These are phyloP conservation scores for Nymphicus hollandicus DNA, from an alignment of 2,113 vertebrate species.

Conservation along the genomic window DNA sequence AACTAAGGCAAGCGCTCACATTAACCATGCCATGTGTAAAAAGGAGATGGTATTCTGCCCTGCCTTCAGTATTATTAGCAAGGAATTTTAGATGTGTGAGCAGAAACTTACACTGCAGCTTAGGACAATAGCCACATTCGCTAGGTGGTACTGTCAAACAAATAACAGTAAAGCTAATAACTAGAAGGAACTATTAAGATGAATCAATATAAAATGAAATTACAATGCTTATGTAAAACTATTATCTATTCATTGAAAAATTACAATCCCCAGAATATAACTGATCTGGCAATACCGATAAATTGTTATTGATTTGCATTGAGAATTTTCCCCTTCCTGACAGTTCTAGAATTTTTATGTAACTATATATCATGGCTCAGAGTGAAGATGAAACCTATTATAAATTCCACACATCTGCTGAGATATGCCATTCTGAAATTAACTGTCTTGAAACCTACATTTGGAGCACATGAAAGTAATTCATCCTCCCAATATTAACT, in stretches of 20 bases:
- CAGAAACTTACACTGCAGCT: neutral
- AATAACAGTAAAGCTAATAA: neutral
- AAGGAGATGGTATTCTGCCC: neutral
- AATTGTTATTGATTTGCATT: conserved; percentile 73
- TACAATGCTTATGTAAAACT: conserved; percentile 44
- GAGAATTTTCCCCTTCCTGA: conserved; percentile 32
- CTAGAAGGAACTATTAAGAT: conserved; percentile 6
- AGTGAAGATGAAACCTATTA: conserved; percentile 43
- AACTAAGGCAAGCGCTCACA: neutral
- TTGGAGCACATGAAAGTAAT: conserved; percentile 20
- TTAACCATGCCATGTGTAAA: neutral
- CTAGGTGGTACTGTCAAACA: conserved; percentile 33
- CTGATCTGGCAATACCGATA: conserved; percentile 46
- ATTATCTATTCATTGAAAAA: conserved; percentile 66
- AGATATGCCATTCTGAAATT: conserved; percentile 61
- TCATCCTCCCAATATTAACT: conserved; percentile 45
- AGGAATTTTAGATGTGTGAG: accelerated
- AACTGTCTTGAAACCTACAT: conserved; percentile 43
- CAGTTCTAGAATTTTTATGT: conserved; percentile 52
- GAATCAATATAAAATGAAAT: conserved; percentile 55
- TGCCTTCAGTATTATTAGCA: neutral
- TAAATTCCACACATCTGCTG: conserved; percentile 32
- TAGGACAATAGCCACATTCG: neutral
- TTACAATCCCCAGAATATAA: conserved; percentile 55
- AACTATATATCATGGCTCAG: conserved; percentile 27